Conservation (phyloP, 2,888 invertebrate species). For the Mechanitis messenoides region DNA sequence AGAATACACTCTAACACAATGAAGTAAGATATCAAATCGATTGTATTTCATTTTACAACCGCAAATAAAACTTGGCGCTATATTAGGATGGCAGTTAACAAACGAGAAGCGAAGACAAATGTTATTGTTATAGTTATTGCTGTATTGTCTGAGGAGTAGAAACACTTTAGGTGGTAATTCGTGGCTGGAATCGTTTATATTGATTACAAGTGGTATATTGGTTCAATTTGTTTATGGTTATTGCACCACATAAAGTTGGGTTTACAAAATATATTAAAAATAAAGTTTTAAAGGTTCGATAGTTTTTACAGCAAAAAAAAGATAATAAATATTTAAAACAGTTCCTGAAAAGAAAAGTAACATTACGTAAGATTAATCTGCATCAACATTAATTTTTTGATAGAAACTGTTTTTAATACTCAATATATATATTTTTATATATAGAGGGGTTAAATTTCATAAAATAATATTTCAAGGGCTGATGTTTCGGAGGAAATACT, state of each 20-base stretch:
- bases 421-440: too few relatives aligned
- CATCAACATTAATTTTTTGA: too few relatives aligned
- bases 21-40: constrained; percentile 11
- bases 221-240: constrained; percentile 30
- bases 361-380: too few relatives aligned
- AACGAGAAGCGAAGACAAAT: constrained; percentile 50
- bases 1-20: constrained; percentile 4
- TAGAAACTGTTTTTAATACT: too few relatives aligned
- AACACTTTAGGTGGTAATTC: constrained; percentile 46
- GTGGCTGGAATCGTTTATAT: constrained; percentile 32
- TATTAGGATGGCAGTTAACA: constrained; percentile 52
- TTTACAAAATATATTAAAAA: too few relatives aligned
- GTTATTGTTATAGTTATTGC: constrained; percentile 67
- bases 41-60: constrained; percentile 9
- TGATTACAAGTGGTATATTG: constrained; percentile 36
- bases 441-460: too few relatives aligned
- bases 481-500: not conserved
- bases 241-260: too few relatives aligned
- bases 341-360: too few relatives aligned
- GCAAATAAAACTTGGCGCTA: constrained; percentile 27
- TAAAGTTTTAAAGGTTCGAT: too few relatives aligned
- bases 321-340: too few relatives aligned
- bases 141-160: constrained; percentile 53
- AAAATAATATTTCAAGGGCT: too few relatives aligned
- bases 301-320: too few relatives aligned